Evolutionary conservation across 92 coral and sea anemone genomes (phyloP).

Genomic region (Epizoanthus rinbou): DNA sequence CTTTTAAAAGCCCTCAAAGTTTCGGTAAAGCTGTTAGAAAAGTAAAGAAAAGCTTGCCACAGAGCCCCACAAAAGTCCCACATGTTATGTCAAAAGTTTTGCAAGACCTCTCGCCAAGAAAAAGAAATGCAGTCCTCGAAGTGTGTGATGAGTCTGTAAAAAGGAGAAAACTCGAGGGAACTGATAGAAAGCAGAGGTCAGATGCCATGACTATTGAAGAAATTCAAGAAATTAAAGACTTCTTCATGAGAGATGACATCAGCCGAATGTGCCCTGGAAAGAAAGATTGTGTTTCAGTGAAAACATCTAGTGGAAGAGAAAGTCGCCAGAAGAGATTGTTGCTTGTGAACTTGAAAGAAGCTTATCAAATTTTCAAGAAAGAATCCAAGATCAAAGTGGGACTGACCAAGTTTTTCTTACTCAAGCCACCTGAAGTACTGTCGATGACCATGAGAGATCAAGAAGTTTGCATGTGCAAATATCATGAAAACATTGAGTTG

Average conservation of each 20-base stretch:
- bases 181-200: constrained; percentile 56
- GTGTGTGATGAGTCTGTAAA: constrained; percentile 47
- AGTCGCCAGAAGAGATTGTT: constrained; percentile 60
- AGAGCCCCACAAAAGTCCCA: constrained; percentile 30
- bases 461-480: constrained; percentile 58
- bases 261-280: constrained; percentile 61
- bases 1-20: constrained; percentile 45
- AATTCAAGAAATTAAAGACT: constrained; percentile 36
- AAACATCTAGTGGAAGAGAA: constrained; percentile 47
- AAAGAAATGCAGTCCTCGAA: constrained; percentile 46
- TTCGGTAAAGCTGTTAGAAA: constrained; percentile 43
- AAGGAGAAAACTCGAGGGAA: constrained; percentile 41
- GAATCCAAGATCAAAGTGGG: constrained; percentile 50
- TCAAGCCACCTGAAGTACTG: constrained; percentile 59
- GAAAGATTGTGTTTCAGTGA: constrained; percentile 47
- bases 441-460: constrained; percentile 61
- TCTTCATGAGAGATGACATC: constrained; percentile 45
- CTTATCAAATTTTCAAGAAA: constrained; percentile 48
- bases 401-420: constrained; percentile 57
- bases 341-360: constrained; percentile 58
- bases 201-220: constrained; percentile 53
- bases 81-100: constrained; percentile 50
- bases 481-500: constrained; percentile 65
- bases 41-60: constrained; percentile 46
- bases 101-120: constrained; percentile 47